These are phyloP conservation scores for Murina feae DNA, from an alignment of 2,113 vertebrate genomes.

Conservation along the genomic window DNA sequence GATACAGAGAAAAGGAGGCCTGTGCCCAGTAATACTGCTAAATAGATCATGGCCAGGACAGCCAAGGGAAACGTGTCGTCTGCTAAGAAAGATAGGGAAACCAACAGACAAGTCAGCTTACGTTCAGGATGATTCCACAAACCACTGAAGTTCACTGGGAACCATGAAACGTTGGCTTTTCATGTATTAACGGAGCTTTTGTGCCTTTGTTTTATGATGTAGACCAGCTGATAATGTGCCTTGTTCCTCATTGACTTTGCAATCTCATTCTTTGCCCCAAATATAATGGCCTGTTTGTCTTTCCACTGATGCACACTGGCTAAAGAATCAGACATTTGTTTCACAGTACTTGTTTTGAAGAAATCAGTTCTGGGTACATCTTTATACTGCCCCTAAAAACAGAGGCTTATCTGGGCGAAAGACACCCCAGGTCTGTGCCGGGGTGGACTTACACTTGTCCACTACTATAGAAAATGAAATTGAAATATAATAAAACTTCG, in stretches of 20 bases:
- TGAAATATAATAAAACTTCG: slow-evolving; percentile 32
- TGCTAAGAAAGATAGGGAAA: slow-evolving; percentile 6
- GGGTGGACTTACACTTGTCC: not conserved
- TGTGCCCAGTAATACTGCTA: not conserved
- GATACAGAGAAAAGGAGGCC: slow-evolving; percentile 5
- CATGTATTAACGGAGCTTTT: slow-evolving; percentile 1
- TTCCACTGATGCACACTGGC: slow-evolving; percentile 10
- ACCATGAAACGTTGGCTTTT: slow-evolving; percentile 19
- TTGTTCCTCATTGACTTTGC: slow-evolving; percentile 59
- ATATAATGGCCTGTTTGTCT: slow-evolving; percentile 73
- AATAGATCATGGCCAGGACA: not conserved
- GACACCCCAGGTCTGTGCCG: not conserved
- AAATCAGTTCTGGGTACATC: slow-evolving; percentile 73
- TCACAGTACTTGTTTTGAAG: slow-evolving; percentile 67
- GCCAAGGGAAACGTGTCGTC: not conserved
- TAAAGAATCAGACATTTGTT: slow-evolving; percentile 72
- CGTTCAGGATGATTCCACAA: not conserved
- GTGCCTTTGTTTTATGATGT: slow-evolving; percentile 45
- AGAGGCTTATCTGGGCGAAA: slow-evolving; percentile 39
- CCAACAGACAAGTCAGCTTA: not conserved
- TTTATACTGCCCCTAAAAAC: slow-evolving; percentile 65
- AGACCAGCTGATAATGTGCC: slow-evolving; percentile 52
- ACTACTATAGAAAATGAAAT: slow-evolving; percentile 20
- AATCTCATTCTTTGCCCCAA: slow-evolving; percentile 61
- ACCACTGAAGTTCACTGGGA: not conserved